Conservation (phyloP, 2,113 vertebrate species). For the Ophiodon elongatus region DNA sequence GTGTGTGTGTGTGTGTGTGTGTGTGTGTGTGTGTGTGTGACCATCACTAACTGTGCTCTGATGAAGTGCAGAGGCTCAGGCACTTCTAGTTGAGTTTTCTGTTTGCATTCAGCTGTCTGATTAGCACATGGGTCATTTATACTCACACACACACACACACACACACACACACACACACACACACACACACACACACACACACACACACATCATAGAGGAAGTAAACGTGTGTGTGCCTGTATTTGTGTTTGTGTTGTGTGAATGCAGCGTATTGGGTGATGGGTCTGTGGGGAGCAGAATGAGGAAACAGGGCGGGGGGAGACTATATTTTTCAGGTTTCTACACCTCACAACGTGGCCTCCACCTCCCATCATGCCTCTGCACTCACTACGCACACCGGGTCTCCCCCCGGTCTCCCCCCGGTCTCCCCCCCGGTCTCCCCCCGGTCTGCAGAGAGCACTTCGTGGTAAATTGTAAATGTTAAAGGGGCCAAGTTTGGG, state of each 20-base stretch:
- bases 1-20: constrained; percentile 22
- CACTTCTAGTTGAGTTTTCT: constrained; percentile 45
- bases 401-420: constrained; percentile 30
- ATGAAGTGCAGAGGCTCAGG: constrained; percentile 52
- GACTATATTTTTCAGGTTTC: constrained; percentile 70
- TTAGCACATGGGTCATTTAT: constrained; percentile 52
- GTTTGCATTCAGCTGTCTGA: constrained; percentile 59
- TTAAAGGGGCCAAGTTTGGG: constrained; percentile 56
- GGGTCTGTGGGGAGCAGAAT: constrained; percentile 56
- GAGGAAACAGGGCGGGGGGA: constrained; percentile 51
- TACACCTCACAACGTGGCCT: constrained; percentile 57
- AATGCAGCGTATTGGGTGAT: constrained; percentile 43
- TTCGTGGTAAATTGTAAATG: constrained; percentile 60
- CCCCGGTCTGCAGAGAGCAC: constrained; percentile 51
- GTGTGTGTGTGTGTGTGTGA: constrained; percentile 22
- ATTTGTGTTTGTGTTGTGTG: constrained; percentile 33
- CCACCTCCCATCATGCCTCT: constrained; percentile 44
- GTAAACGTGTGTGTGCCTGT: constrained; percentile 1
- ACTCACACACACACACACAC: neutral
- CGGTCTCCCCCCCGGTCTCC: too few species aligned
- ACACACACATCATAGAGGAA: neutral
- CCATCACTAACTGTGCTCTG: constrained; percentile 50
- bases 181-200: constrained; percentile 10
- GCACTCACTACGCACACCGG: constrained; percentile 1
- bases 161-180: neutral